phyloP scores from a whole-genome alignment of 2,888 invertebrate genomes.

The Mallateleia sp. region DNA sequence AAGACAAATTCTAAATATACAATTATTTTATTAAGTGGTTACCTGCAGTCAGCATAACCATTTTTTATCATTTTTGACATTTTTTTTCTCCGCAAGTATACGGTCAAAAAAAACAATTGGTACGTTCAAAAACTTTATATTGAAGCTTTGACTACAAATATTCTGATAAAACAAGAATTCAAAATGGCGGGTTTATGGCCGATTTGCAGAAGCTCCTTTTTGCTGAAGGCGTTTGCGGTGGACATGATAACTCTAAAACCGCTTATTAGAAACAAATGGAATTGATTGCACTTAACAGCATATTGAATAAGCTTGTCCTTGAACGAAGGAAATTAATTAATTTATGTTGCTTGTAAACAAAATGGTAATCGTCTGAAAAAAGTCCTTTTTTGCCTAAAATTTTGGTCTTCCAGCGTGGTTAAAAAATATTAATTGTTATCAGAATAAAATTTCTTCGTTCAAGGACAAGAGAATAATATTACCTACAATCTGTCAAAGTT shows the following conservation, averaged over 20 bases:
- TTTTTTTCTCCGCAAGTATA: not conserved
- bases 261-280: not conserved
- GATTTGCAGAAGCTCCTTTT: not conserved
- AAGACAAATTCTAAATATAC: too few species aligned
- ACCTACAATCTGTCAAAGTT: not conserved
- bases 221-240: not conserved
- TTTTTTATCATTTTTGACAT: not conserved
- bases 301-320: slow-evolving; percentile 6
- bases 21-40: too few species aligned
- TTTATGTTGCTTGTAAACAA: slow-evolving; percentile 10
- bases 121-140: not conserved
- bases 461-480: not conserved
- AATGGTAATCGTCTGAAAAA: slow-evolving; percentile 13
- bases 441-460: slow-evolving; percentile 9
- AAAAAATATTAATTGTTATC: slow-evolving; percentile 7
- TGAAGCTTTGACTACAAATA: too few species aligned
- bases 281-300: not conserved
- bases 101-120: not conserved
- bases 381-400: not conserved
- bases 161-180: too few species aligned
- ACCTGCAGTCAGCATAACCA: not conserved
- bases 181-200: not conserved
- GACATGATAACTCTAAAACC: not conserved
- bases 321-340: slow-evolving; percentile 1
- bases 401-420: not conserved